A percentile compares a stretch with the other conserved stretches of the same genome.
Conservation (phyloP, 64 coral and sea anemone species). For the Dendrophyllia cribrosa region DNA sequence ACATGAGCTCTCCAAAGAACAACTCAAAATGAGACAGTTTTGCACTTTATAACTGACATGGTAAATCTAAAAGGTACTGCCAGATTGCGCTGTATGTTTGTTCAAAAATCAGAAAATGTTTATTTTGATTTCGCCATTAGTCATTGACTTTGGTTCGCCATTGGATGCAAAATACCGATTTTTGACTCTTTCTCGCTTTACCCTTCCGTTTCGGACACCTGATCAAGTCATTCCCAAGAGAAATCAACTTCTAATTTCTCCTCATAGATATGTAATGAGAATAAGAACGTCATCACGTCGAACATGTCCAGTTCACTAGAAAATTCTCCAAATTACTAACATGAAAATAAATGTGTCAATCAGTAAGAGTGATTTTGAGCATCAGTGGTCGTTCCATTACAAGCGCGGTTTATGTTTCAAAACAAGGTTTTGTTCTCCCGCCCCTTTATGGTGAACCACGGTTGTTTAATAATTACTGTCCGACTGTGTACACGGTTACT, state of each 20-base stretch:
- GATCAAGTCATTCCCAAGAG: neutral
- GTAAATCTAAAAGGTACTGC: neutral
- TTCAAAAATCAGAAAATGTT: constrained; percentile 31
- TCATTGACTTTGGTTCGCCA: neutral
- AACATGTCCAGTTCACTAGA: neutral
- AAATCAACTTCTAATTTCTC: neutral
- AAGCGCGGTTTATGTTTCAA: constrained; percentile 13
- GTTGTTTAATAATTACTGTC: neutral
- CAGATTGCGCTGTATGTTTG: neutral
- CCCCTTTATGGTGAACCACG: neutral
- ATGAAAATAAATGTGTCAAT: too few relatives aligned
- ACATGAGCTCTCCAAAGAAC: constrained; percentile 7
- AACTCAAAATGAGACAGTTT: neutral
- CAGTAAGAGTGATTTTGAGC: too few relatives aligned
- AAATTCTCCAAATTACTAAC: too few relatives aligned
- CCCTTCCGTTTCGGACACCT: neutral
- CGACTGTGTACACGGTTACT: neutral
- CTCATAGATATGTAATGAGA: neutral
- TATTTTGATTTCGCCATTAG: neutral
- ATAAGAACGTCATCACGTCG: neutral
- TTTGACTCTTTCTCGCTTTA: neutral
- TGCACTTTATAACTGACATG: constrained; percentile 19
- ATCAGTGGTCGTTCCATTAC: neutral
- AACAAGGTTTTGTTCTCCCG: neutral
- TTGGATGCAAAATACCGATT: neutral